These are phyloP conservation scores for Lucinisca nassula DNA, from an alignment of 2,888 invertebrate species.

Conservation along the genomic window DNA sequence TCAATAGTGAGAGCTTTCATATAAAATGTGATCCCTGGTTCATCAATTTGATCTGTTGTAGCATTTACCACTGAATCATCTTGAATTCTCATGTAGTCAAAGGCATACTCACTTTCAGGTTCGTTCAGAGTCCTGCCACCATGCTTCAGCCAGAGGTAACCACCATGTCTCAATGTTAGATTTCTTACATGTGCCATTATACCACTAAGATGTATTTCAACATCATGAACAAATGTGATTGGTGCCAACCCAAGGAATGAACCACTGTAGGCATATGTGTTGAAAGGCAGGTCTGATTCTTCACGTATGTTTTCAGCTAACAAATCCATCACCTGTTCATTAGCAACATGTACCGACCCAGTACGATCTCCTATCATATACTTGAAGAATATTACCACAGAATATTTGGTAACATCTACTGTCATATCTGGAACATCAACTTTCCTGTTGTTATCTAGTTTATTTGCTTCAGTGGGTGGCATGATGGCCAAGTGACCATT, in stretches of 20 bases:
- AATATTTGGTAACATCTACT: slow-evolving; percentile 47
- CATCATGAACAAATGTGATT: slow-evolving; percentile 79
- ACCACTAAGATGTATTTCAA: slow-evolving; percentile 80
- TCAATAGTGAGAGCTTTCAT: slow-evolving; percentile 74
- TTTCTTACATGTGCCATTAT: slow-evolving; percentile 77
- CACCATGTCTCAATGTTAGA: slow-evolving; percentile 79
- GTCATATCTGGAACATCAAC: slow-evolving; percentile 49
- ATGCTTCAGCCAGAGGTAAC: slow-evolving; percentile 80
- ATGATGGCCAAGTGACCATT: slow-evolving; percentile 79
- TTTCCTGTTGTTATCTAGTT: slow-evolving; percentile 42
- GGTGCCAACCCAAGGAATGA: slow-evolving; percentile 79
- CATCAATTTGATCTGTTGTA: slow-evolving; percentile 76
- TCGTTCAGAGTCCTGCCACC: slow-evolving; percentile 75
- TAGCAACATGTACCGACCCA: slow-evolving; percentile 78
- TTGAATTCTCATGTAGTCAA: slow-evolving; percentile 75
- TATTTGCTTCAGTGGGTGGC: slow-evolving; percentile 64
- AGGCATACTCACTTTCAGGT: slow-evolving; percentile 71
- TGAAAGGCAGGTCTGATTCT: slow-evolving; percentile 82
- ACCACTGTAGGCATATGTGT: slow-evolving; percentile 76
- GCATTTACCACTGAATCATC: slow-evolving; percentile 76
- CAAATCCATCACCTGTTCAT: slow-evolving; percentile 76
- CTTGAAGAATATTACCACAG: slow-evolving; percentile 79
- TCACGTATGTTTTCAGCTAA: slow-evolving; percentile 69
- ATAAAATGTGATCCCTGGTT: slow-evolving; percentile 75
- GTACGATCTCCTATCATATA: slow-evolving; percentile 84